These are phyloP conservation scores for Dryas iulia DNA, from an alignment of 1,140 invertebrate genomes.

Conservation along the genomic window DNA sequence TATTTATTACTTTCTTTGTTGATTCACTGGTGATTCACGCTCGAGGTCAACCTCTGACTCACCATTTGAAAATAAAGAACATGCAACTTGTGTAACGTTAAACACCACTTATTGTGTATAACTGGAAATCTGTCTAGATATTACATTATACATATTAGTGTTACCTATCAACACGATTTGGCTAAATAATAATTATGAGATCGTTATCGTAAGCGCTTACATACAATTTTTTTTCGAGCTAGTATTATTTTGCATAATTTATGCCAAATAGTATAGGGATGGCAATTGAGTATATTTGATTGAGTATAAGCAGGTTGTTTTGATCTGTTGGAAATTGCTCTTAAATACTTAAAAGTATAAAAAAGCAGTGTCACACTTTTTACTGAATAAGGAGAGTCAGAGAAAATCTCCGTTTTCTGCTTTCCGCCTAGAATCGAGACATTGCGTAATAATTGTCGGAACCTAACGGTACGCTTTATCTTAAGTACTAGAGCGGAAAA, in stretches of 20 bases:
- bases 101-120: slow-evolving; percentile 28
- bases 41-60: slow-evolving; percentile 35
- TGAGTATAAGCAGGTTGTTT: no score
- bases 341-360: no score
- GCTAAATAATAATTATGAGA: neutral
- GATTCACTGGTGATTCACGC: slow-evolving; percentile 31
- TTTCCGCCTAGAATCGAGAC: no score
- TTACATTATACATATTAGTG: neutral
- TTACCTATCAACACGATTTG: slow-evolving; percentile 10
- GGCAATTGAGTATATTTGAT: neutral
- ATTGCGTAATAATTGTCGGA: no score
- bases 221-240: neutral
- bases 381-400: no score
- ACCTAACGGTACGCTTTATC: no score
- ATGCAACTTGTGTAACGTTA: slow-evolving; percentile 37
- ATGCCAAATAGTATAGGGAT: neutral
- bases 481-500: no score
- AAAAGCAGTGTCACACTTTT: no score
- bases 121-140: slow-evolving; percentile 29
- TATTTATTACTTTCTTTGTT: slow-evolving; percentile 32
- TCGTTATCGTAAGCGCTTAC: neutral
- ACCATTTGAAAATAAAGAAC: slow-evolving; percentile 34
- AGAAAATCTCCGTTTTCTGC: no score
- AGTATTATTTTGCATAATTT: neutral
- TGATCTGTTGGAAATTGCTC: no score